phyloP scores from a whole-genome alignment of 2,113 vertebrate genomes.

The Pachypanchax playfairii region DNA sequence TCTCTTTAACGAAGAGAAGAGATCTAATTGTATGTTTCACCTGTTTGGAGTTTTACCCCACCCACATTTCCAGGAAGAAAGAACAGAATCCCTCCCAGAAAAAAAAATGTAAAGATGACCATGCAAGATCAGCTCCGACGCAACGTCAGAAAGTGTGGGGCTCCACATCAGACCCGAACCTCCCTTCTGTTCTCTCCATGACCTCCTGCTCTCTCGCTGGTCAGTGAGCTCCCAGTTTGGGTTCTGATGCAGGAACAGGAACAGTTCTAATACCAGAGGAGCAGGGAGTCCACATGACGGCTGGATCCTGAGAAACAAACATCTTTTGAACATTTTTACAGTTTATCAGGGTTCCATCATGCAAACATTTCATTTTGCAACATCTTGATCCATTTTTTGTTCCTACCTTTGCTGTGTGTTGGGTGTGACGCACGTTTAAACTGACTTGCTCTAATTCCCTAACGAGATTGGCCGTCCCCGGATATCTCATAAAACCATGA shows the following conservation, averaged over 20 bases:
- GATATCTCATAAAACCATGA: slow-evolving; percentile 79
- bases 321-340: not conserved
- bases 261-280: not conserved
- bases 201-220: not conserved
- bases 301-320: not conserved
- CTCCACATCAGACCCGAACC: not conserved
- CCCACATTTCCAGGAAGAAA: slow-evolving; percentile 2
- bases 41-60: not conserved
- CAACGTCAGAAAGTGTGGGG: slow-evolving; percentile 9
- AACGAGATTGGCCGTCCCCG: slow-evolving; percentile 76
- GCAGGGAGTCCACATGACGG: not conserved
- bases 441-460: slow-evolving; percentile 75
- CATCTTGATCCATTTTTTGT: slow-evolving; percentile 39
- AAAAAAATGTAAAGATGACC: too few species aligned
- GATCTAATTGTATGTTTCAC: slow-evolving; percentile 3
- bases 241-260: not conserved
- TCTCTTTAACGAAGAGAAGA: not conserved
- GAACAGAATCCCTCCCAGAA: not conserved
- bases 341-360: not conserved
- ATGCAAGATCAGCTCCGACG: slow-evolving; percentile 10
- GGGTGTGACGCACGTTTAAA: slow-evolving; percentile 71
- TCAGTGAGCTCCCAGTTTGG: not conserved
- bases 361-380: slow-evolving; percentile 18
- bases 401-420: slow-evolving; percentile 37
- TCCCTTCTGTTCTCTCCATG: not conserved